Evolutionary conservation across 2,113 vertebrate genomes (phyloP).

Genomic region (Albula glossodonta): DNA sequence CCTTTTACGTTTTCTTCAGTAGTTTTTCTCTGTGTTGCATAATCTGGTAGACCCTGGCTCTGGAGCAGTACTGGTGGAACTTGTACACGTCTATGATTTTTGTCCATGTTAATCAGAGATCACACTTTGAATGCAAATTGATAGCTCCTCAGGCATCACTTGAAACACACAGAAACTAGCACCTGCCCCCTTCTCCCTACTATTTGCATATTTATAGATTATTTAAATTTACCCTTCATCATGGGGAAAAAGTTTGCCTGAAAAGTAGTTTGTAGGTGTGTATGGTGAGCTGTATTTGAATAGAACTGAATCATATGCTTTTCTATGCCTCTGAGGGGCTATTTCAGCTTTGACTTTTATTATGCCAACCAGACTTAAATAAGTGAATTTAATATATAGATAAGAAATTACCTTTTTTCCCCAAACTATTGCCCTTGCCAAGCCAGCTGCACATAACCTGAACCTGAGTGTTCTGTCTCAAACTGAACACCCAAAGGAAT

Average conservation of each 20-base stretch:
- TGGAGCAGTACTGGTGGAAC: no score
- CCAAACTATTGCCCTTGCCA: not conserved
- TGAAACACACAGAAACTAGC: not conserved
- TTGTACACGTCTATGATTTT: not conserved
- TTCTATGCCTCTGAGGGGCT: not conserved
- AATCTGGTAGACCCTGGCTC: no score
- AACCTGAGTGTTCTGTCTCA: not conserved
- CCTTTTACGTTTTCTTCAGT: no score
- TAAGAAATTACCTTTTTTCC: conserved; percentile 15
- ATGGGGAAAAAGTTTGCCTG: not conserved
- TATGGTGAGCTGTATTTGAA: not conserved
- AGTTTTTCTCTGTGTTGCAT: no score
- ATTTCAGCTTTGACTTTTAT: conserved; percentile 12
- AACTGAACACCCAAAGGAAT: not conserved
- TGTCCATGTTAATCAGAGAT: not conserved
- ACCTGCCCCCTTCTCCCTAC: not conserved
- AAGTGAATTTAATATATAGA: conserved; percentile 4
- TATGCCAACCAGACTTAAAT: conserved; percentile 2
- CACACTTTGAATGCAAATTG: conserved; percentile 1
- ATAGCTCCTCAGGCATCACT: not conserved
- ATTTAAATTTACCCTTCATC: not conserved
- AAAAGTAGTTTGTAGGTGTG: not conserved
- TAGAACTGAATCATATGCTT: not conserved
- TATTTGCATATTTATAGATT: conserved; percentile 19
- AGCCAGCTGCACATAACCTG: not conserved